Percentiles rank a stretch among this genome's conserved stretches.
Conservation (phyloP, 2,113 vertebrate species). For the Apaloderma vittatum region DNA sequence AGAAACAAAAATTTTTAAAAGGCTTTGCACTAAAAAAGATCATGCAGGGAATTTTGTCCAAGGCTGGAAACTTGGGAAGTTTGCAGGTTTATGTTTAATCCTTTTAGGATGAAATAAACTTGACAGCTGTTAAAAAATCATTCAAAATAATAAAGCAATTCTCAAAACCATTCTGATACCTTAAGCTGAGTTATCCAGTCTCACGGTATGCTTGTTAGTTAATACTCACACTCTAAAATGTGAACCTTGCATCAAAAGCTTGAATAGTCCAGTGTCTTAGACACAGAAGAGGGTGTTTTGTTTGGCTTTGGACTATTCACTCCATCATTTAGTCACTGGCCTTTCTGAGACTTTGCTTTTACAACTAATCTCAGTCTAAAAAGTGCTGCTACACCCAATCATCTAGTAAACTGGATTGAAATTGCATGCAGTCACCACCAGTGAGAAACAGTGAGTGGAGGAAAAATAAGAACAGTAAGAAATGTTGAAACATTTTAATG, state of each 20-base stretch:
- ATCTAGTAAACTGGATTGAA: background rate
- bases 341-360: background rate
- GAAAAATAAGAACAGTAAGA: background rate
- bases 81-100: background rate
- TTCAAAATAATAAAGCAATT: background rate
- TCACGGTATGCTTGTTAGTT: background rate
- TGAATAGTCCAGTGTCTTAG: background rate
- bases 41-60: background rate
- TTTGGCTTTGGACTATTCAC: background rate
- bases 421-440: background rate
- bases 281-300: background rate
- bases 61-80: background rate
- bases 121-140: background rate
- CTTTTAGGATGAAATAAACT: background rate
- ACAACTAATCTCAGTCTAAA: background rate
- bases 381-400: background rate
- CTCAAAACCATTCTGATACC: background rate
- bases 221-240: background rate
- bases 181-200: background rate
- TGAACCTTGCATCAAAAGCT: background rate
- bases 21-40: background rate
- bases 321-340: background rate
- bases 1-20: background rate
- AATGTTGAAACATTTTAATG: background rate
- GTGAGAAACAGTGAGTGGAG: background rate